Evolutionary conservation across 2,113 vertebrate species (phyloP).

Genomic region (Zosterops borbonicus): DNA sequence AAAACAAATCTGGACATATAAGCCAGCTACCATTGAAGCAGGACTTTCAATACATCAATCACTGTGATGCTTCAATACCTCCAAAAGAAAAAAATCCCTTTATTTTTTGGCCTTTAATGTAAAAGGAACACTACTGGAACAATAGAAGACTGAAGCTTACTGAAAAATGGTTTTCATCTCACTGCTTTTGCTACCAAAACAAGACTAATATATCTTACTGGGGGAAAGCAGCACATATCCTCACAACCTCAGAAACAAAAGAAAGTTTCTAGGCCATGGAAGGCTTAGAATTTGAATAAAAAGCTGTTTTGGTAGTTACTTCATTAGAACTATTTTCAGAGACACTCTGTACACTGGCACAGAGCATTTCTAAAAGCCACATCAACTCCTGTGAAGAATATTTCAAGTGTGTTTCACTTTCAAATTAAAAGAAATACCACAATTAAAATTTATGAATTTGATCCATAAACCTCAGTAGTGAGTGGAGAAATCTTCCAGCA

Average conservation of each 20-base stretch:
- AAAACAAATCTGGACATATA: background rate
- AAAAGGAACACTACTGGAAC: background rate
- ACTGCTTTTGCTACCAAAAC: background rate
- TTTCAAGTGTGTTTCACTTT: background rate
- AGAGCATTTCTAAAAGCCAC: background rate
- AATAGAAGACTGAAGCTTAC: background rate
- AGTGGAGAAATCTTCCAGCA: background rate
- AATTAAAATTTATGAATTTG: background rate
- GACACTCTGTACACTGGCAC: background rate
- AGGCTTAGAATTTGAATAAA: background rate
- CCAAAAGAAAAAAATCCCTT: background rate
- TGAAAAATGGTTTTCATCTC: background rate
- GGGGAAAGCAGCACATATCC: background rate
- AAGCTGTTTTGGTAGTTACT: background rate
- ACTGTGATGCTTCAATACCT: background rate
- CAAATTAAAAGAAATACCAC: background rate
- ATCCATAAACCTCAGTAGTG: background rate
- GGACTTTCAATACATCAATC: background rate
- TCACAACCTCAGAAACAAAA: background rate
- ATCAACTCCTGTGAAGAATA: background rate
- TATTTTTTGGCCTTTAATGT: background rate
- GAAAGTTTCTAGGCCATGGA: background rate
- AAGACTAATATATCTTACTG: background rate
- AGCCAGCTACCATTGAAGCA: background rate
- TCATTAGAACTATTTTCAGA: background rate